phyloP scores from a whole-genome alignment of 2,888 invertebrate genomes.

The Eupithecia dodoneata region DNA sequence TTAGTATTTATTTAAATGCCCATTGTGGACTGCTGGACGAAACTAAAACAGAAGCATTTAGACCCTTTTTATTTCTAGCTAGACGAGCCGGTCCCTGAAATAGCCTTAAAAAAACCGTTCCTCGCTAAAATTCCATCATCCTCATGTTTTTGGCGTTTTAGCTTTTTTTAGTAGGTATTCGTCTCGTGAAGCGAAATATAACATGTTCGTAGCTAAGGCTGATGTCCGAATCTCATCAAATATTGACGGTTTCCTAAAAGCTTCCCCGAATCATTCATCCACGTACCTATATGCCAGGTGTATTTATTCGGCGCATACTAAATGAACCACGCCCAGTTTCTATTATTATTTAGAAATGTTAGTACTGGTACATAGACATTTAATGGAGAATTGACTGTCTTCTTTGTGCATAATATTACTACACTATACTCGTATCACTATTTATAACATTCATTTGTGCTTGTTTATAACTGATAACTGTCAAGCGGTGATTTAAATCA shows the following conservation, averaged over 20 bases:
- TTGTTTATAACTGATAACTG: constrained; percentile 8
- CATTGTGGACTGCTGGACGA: background rate
- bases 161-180: constrained; percentile 10
- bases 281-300: constrained; percentile 51
- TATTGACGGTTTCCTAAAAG: constrained; percentile 75
- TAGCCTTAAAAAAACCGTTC: background rate
- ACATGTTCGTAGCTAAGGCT: constrained; percentile 49
- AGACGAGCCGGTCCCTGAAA: background rate
- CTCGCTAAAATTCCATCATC: background rate
- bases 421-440: background rate
- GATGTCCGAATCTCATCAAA: constrained; percentile 77
- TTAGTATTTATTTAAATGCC: background rate
- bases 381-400: constrained; percentile 31
- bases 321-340: constrained; percentile 54
- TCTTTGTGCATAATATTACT: constrained; percentile 16
- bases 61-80: background rate
- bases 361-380: constrained; percentile 21
- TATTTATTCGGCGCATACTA: constrained; percentile 64
- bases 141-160: background rate
- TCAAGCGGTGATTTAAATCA: constrained; percentile 9
- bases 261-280: constrained; percentile 54
- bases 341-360: constrained; percentile 32
- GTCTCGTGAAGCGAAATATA: constrained; percentile 37
- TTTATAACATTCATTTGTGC: constrained; percentile 9
- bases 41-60: background rate